Evolutionary conservation across 1,140 invertebrate genomes (phyloP), one percentile per base, ranked within the genome.

Genomic region (Euwallacea fornicatus): DNA sequence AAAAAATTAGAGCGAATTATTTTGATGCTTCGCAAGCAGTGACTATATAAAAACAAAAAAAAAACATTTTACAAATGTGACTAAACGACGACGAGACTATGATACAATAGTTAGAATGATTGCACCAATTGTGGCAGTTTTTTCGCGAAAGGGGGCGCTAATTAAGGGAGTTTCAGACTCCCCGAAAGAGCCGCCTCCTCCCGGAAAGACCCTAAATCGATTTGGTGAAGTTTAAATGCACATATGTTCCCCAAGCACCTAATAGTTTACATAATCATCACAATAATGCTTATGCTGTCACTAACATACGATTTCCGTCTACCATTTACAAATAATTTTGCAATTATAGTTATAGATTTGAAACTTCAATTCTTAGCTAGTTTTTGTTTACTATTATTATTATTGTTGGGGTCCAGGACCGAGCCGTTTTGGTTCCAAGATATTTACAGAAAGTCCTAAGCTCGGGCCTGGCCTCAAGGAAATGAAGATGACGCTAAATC

Each of bases 201-300:
- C 2, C 46, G 2, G 13, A 50, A 50, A 50, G 13, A 61, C 8
- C 42, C 10, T 13, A 42, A 62, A 59, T 13, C 16, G 58, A 43
- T 61, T 63, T 55, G 61, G 33, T 42, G 44, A 66, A 68, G 71
- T 72, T 66, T 72, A 72, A 72, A 74, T 72, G 69, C 66, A 72
- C 66, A 74, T 74, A 68, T 71, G 69, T 68, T 74, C 73, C 76
- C 75, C 79, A 78, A 78, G 76, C 76, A 74, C 69, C 70, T 68
- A 72, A 66, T 54, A 53, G 21, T 66, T 72, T 66, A 73, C 70
- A 74, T 65, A 75, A 76, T 78, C 78, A 80, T 80, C 79, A 80
- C 79, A 80, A 79, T 77, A 74, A 74, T 79, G 79, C 79, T 80
- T 79, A 79, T 79, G 76, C 72, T 73, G 66, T 77, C 77, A 71